A percentile compares a stretch with the other conserved stretches of the same genome.
Conservation (phyloP, 1,140 invertebrate genomes). For the Drosophila mauritiana region DNA sequence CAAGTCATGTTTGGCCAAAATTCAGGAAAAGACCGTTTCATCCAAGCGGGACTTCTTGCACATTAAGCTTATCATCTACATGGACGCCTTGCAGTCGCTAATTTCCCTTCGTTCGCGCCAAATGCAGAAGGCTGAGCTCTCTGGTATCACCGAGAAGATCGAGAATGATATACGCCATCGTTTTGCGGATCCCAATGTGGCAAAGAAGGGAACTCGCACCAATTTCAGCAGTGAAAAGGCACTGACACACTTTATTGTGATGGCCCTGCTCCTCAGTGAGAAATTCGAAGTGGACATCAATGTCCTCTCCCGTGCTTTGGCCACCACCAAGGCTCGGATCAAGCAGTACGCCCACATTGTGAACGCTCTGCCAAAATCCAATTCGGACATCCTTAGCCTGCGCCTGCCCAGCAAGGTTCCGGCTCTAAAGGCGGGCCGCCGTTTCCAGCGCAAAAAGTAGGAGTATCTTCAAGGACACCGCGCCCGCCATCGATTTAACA, state of each 20-base stretch:
- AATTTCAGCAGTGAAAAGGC: slow-evolving; percentile 72
- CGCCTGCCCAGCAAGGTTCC: slow-evolving; percentile 73
- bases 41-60: slow-evolving; percentile 54
- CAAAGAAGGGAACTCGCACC: slow-evolving; percentile 62
- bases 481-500: slow-evolving; percentile 65
- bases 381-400: slow-evolving; percentile 55
- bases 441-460: slow-evolving; percentile 68
- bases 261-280: slow-evolving; percentile 65
- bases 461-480: slow-evolving; percentile 27
- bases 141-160: slow-evolving; percentile 74
- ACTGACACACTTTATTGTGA: slow-evolving; percentile 77
- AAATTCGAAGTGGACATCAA: slow-evolving; percentile 67
- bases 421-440: slow-evolving; percentile 20
- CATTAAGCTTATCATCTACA: slow-evolving; percentile 78
- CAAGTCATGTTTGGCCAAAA: slow-evolving; percentile 44
- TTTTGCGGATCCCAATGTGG: slow-evolving; percentile 67
- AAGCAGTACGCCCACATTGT: slow-evolving; percentile 74
- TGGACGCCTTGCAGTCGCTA: slow-evolving; percentile 73
- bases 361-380: slow-evolving; percentile 64
- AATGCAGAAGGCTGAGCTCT: slow-evolving; percentile 65
- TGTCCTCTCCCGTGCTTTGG: slow-evolving; percentile 53
- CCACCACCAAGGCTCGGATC: slow-evolving; percentile 67
- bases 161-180: slow-evolving; percentile 77
- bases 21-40: slow-evolving; percentile 46
- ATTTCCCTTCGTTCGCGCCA: slow-evolving; percentile 62